Base-by-base conservation (phyloP, 2,113 vertebrate genomes). In the Danionella cerebrum region DNA sequence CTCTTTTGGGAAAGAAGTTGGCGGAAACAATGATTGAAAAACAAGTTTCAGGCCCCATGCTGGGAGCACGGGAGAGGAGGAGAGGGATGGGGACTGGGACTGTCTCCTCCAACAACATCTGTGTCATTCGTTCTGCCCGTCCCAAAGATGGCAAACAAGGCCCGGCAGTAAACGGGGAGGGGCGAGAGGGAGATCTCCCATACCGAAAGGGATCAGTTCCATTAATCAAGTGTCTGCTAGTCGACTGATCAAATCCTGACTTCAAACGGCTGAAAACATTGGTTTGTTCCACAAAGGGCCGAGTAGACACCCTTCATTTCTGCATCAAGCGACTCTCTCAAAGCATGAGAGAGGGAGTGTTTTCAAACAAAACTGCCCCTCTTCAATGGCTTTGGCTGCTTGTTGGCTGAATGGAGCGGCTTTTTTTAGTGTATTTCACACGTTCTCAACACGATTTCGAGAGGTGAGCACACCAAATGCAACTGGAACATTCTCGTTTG, bases 1-100 rank as follows among this genome's bases (percentile, higher is more conserved):
- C 50, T 79, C 67, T 77, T 81, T 55, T 70, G 79, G 78, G 70
- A 77, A 83, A 79, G 65, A 77, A 78, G 70, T 72, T 84, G 77
- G 67, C 72, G 59, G 70, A 64, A 79, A 88, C 83, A 89, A 84
- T 85, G 81, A 85, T 83, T 82, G 84, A 84, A 89, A 89, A 85
- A 88, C 82, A 85, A 88, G 84, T 85, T 85, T 80, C 80, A 82
- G 87, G 86, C 87, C 83, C 84, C 90, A 90, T 89, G 89, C 89
- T 89, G 89, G 59, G 89, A 71, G 76, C 67, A 44, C 79, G 74
- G 73, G 78, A 82, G 70, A 78, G 78, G 79, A 81, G 81, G 81
- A 74, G 72, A 74, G 60, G 78, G 77, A 82, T 76, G 83, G 74
- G 81, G 79, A 82, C 81, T 82, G 74, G 81, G 79, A 82, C 81